Base-by-base conservation (phyloP, 2,113 vertebrate species). In the Lipotes vexillifer region DNA sequence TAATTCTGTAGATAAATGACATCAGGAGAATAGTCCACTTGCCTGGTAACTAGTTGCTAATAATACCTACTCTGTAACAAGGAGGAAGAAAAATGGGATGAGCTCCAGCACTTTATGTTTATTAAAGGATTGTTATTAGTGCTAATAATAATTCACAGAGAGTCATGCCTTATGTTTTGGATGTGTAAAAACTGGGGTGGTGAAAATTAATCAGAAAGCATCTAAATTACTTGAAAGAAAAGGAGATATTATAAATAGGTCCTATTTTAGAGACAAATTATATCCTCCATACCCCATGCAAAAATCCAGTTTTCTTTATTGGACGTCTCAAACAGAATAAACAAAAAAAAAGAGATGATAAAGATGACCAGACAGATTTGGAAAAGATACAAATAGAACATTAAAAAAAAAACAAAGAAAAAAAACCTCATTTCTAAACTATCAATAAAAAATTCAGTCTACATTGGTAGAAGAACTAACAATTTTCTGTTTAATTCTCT, bases 1-100 rank as follows among this genome's bases (percentile, higher is more conserved):
- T 80, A 95, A 96, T 98, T 97, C 77, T 78, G 21, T 49, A 95
- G 93, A 83, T 88, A 94, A 94, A 89, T 97, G 94, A 91, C 85
- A 96, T 96, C 94, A 90, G 61, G 31, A 81, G 44, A 80, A 36
- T 63, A 83, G 41, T 61, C 17, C 49, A 75, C 44, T 93, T 92
- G 72, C 52, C 63, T 94, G 77, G 68, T 89, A 91, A 93, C 68
- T 88, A 44, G 23, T 81, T 75, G 66, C 71, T 88, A 61, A 89
- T 61, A 83, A 96, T 38, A 69, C 11, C 20, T 82, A 41, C 44
- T 86, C 55, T 94, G 33, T 55, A 59, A 69, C 9, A 23, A 86
- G 63, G 44, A 66, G 69, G 49, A 81, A 90, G 89, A 93, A 92
- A 52, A 72, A 96, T 92, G 65, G 25, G 57, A 93, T 78, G n/a